These are phyloP conservation scores for Peromyscus leucopus DNA, from an alignment of 2,113 vertebrate genomes.

Conservation along the genomic window DNA sequence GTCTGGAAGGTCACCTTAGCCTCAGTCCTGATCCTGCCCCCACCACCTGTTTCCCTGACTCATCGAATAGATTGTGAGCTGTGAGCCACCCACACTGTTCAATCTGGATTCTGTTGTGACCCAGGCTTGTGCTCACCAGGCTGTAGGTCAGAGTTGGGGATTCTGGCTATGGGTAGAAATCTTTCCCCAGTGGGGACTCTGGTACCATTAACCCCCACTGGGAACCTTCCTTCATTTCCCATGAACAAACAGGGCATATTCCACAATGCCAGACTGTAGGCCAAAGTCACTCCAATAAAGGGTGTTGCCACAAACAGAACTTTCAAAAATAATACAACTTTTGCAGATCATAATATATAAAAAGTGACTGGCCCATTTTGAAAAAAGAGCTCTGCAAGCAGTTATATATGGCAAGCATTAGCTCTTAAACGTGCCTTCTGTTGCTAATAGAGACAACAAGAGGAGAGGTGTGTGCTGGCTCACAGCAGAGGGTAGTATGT, in stretches of 20 bases:
- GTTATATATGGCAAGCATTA: conserved; percentile 67
- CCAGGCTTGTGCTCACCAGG: not conserved
- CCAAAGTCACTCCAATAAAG: not conserved
- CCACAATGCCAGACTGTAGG: not conserved
- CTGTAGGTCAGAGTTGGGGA: not conserved
- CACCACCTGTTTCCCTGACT: not conserved
- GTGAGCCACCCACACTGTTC: not conserved
- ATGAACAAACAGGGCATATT: not conserved
- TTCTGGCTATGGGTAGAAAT: not conserved
- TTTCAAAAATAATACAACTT: not conserved
- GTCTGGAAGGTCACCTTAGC: not conserved
- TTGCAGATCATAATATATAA: not conserved
- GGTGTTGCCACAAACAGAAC: not conserved
- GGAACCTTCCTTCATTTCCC: not conserved
- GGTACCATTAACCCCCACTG: not conserved
- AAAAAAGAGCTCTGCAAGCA: conserved; percentile 68
- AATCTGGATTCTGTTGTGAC: not conserved
- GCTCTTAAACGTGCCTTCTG: conserved; percentile 80
- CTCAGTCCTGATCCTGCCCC: not conserved
- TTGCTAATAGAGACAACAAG: conserved; percentile 70
- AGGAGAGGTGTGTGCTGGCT: conserved; percentile 36
- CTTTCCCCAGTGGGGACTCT: not conserved
- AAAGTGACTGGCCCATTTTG: conserved; percentile 54
- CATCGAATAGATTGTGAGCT: not conserved
- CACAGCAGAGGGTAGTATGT: conserved; percentile 75